Base-by-base conservation (phyloP, 2,113 vertebrate species). In the Tor tambroides region DNA sequence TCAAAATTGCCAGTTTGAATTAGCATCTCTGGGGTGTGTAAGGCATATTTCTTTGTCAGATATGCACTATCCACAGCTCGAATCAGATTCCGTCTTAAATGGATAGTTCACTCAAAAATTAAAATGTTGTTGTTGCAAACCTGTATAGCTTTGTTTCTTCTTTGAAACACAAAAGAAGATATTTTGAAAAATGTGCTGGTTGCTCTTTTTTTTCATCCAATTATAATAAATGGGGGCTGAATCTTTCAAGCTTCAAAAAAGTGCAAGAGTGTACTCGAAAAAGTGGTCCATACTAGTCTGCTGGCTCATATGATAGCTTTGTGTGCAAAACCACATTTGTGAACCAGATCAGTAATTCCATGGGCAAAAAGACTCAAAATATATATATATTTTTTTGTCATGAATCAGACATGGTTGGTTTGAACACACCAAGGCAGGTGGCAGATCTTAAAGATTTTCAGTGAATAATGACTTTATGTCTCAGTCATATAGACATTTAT, bases 1-100 rank as follows among this genome's bases (percentile, higher is more conserved):
- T 89, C 88, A 89, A 80, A 80, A 77, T 88, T 88, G 89, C 85
- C 87, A 80, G 67, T 71, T 81, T 89, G 51, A 87, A 90, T 88
- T 87, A 88, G 85, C 84, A 43, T 83, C 17, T n/a, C 5, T 35
- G 41, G 69, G 41, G 67, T 78, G 63, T 87, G 86, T 46, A 74
- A 65, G 83, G 71, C 77, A 5, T 83, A 41, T 85, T 88, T 67
- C 81, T 63, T 69, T 54, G 19, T 43, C 63, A 80, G 83, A 38
- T 41, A 56, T 14, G 15, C 2, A 23, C 35, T 4, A 65, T 43
- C 3, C 49, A 43, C 46, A 19, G 75, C 51, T 87, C 26, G 30
- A 56, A 76, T 51, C n/a, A 7, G 2, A 54, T 21, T 26, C 23
- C 83, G 21, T 67, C 6, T 30, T 3, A 51, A 51, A 15, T 15